Base-by-base conservation (phyloP, 2,888 invertebrate genomes). In the Bruchidius siliquastri region DNA sequence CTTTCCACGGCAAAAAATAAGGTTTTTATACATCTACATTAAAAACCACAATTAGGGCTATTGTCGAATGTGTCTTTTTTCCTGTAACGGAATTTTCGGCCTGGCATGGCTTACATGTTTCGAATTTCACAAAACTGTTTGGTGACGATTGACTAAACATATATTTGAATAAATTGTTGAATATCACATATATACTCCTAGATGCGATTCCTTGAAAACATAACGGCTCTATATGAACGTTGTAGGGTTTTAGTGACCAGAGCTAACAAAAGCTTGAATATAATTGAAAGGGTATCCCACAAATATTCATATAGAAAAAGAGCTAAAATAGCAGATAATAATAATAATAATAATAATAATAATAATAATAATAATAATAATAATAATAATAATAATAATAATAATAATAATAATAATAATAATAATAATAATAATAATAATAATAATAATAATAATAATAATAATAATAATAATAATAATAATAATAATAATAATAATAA, bases 1-100 rank as follows among this genome's bases (percentile, higher is more conserved):
- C 77, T 73, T 78, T 77, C 74, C 67, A 22, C 68, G 67, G 70
- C 74, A 74, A 77, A 79, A 72, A 70, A 76, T 73, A 75, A 74
- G 72, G 74, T 74, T 73, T 74, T 73, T 74, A 73, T 74, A 79
- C 75, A 78, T 76, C 72, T 68, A 26, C 69, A 26, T n/a, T n/a
- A 72, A 68, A 49, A 26, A 32, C 68, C 13, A 32, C 72, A 76
- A 76, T 76, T 73, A 76, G 69, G 72, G 2, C 21, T 75, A 74
- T 76, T 76, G 76, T 76, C 68, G 32, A 20, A 67, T 74, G 73
- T 72, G 21, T 22, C 22, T 71, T 74, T 72, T 75, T 73, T 72
- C 68, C 70, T 49, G 73, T 73, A 72, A 72, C 72, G 73, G 70
- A 74, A 72, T 67, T 72, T 13, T 49, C 6, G 49, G 49, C 18